Evolutionary conservation across 2,797 vertebrate genomes (phyloP), one percentile per base, ranked within the genome.

Genomic region (Etheostoma nigrum): DNA sequence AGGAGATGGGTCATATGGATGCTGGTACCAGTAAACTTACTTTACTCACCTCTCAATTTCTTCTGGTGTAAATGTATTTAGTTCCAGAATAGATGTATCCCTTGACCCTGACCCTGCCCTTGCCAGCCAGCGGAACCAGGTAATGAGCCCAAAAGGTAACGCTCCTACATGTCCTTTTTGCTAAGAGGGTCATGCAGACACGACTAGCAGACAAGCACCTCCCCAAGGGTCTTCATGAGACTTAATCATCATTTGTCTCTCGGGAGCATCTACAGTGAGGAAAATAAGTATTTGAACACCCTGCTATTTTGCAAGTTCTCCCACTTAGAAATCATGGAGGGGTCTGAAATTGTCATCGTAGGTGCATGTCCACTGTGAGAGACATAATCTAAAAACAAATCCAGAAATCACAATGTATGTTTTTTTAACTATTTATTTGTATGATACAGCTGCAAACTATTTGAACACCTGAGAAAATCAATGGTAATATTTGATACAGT

Each of bases 201-300:
- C 2, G 4, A 65, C 67, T 54, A 1, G 1, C 4, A 40, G 57
- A 14, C 18, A 13, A 55, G 21, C 57, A 23, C 13, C 36, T 54
- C 55, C 36, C 60, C 57, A 30, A 2, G 33, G 58, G 23, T 27
- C 49, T 30, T 13, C 15, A 23, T 23, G 21, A 77, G 42, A 65
- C 65, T 57, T 74, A 18, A 61, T 71, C 55, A 59, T 70, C 60
- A 49, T n/a, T 54, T 18, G 2, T 75, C 57, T 67, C 67, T 67
- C 21, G 12, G 25, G 25, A 40, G 5, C 7, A 52, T 47, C 18
- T n/a, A n/a, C n/a, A n/a, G n/a, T n/a, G n/a, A n/a, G n/a, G n/a
- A n/a, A n/a, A n/a, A n/a, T n/a, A n/a, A n/a, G n/a, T n/a, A n/a
- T n/a, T n/a, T n/a, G n/a, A n/a, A n/a, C n/a, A n/a, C n/a, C n/a